Evolutionary conservation across 2,797 vertebrate genomes (phyloP), one percentile per base, ranked within the genome.

Genomic region (Melanotaenia maccullochi): DNA sequence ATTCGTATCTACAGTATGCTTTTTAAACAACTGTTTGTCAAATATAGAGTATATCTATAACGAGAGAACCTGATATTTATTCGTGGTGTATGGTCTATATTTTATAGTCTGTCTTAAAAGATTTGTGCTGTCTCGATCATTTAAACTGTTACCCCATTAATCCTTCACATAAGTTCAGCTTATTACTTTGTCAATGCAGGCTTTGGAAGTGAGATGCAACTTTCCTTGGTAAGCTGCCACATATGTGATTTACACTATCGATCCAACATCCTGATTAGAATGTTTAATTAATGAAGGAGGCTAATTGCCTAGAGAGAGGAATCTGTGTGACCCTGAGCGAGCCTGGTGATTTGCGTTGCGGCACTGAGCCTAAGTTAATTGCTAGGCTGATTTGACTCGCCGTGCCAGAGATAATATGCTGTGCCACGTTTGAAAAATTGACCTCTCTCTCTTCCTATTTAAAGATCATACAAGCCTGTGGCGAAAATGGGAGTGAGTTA

Each of bases 281-380:
- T 93, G 92, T 93, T 93, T 92, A 94, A 94, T 94, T 94, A 94
- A 94, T 89, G 90, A 88, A 90, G 79, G 83, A 87, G 88, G 90
- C 85, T 94, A 94, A 94, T 93, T 93, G 90, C 86, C 86, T 72
- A 83, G 91, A 92, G 91, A 92, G 88, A 92, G 79, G 71, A 86
- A 85, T 83, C 64, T 55, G 59, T 78, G 78, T 82, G 66, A 87
- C 85, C 82, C 90, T 80, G 84, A 92, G 90, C 78, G 63, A 89
- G 85, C 71, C 78, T 69, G 82, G 85, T 86, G 85, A 92, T 93
- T 91, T 92, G 80, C 79, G 73, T 88, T 84, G 88, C 78, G 62
- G 88, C 85, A 61, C 84, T 78, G 87, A 92, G 92, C 83, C 88
- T 68, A 78, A 88, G 83, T 93, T 93, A 92, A 94, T 94, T 90